Base-by-base conservation (phyloP, 2,888 invertebrate species). In the Leptinotarsa juncta region DNA sequence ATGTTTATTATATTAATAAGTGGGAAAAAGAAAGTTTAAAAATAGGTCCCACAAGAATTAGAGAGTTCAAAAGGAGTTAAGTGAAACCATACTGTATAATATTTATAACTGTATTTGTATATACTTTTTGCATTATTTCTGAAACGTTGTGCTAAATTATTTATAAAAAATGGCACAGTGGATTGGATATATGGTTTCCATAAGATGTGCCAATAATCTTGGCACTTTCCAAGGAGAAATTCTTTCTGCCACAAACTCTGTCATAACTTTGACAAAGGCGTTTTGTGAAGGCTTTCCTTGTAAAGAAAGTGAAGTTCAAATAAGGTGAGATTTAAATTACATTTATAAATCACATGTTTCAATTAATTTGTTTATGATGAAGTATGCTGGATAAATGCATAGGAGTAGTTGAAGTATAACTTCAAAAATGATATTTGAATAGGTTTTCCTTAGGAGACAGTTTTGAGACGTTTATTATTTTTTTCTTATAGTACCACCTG, bases 161-260 rank as follows among this genome's bases (percentile, higher is more conserved):
- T 74, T 71, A 68, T 77, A 81, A 81, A 85, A 84, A 82, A 91
- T 91, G 91, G 89, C 91, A 77, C 89, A 90, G 81, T 94, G 92
- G 92, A 87, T 94, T 78, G 97, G 96, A 70, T 94, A 93, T 86
- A 93, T 94, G 80, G 95, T 97, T 79, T 95, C 96, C 20, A 93
- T 97, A 76, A 93, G 94, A 86, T 96, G 96, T 87, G 92, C 92
- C 42, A 93, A 93, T 75, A 91, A 92, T 65, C 87, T 95, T 77
- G 96, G 96, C 67, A 93, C 93, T 76, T 97, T 94, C 86, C 96
- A 97, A 88, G 95, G 93, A 18, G 90, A 91, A 84, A 96, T 97
- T 78, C 88, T 92, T 72, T 91, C 92, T 82, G 93, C 96, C 42
- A 94, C 95, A 83, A 92, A 92, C 69, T 89, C 89, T 65, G 91